Conservation (phyloP, 2,113 vertebrate species). For the Muscicapa adusta region DNA sequence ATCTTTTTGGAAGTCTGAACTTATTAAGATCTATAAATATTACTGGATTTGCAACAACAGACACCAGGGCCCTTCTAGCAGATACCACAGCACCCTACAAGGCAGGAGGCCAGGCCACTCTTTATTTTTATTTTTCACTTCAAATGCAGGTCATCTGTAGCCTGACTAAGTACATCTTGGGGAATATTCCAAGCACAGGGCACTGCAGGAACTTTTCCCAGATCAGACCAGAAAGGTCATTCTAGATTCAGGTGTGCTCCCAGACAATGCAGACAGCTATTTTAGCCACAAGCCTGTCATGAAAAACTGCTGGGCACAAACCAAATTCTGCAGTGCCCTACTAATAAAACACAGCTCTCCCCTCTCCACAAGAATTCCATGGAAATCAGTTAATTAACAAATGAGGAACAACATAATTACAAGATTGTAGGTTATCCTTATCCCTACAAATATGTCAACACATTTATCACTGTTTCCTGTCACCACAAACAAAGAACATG, state of each 20-base stretch:
- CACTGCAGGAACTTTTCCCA: not conserved
- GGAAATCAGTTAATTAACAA: not conserved
- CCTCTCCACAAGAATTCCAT: not conserved
- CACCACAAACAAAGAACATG: not conserved
- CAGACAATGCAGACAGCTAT: not conserved
- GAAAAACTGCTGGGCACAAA: not conserved
- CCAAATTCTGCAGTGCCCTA: not conserved
- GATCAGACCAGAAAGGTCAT: not conserved
- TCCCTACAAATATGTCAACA: not conserved
- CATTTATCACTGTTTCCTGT: not conserved
- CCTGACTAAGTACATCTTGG: not conserved
- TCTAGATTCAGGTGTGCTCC: not conserved
- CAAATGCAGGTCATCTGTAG: not conserved
- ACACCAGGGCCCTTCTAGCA: not conserved
- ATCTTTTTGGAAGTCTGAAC: not conserved
- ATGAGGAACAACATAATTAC: not conserved
- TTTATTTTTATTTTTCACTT: not conserved
- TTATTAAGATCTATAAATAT: not conserved
- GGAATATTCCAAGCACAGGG: not conserved
- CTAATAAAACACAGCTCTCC: not conserved
- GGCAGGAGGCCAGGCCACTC: not conserved
- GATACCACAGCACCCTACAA: not conserved
- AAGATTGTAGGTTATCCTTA: not conserved
- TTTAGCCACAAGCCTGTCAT: not conserved
- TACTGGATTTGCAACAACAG: not conserved